These are phyloP conservation scores for Triops cancriformis DNA, from an alignment of 1,140 invertebrate genomes.

Conservation along the genomic window DNA sequence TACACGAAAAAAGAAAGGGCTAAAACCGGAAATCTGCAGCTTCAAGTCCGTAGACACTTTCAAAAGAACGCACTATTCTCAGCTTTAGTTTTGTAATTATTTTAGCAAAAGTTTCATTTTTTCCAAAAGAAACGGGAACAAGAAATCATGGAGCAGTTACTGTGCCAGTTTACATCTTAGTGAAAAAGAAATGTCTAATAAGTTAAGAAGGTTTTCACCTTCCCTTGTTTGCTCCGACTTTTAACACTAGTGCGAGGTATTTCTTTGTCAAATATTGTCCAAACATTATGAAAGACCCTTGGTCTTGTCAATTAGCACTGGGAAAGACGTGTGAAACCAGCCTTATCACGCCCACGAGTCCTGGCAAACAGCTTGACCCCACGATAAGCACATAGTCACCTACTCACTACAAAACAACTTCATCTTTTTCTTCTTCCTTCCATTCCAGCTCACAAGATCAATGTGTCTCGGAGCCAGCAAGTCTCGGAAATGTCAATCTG, in stretches of 20 bases:
- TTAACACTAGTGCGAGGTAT: not conserved
- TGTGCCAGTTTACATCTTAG: too few relatives aligned
- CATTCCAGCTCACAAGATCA: not conserved
- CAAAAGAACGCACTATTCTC: too few relatives aligned
- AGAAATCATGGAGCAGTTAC: too few relatives aligned
- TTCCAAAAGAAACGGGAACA: too few relatives aligned
- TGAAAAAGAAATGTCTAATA: too few relatives aligned
- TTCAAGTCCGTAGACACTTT: too few relatives aligned
- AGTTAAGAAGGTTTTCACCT: too few relatives aligned
- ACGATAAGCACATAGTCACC: not conserved
- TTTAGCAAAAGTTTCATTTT: too few relatives aligned
- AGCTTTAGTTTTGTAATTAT: too few relatives aligned
- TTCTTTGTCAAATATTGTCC: not conserved
- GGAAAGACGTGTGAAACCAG: not conserved
- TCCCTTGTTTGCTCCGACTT: not conserved
- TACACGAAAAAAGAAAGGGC: too few relatives aligned
- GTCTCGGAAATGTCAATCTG: not conserved
- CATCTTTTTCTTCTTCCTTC: not conserved
- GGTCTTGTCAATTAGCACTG: not conserved
- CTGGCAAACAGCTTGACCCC: not conserved
- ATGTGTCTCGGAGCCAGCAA: not conserved
- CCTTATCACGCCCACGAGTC: not conserved
- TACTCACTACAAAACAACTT: not conserved
- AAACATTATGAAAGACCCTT: conserved; percentile 1
- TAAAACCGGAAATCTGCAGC: too few relatives aligned